Percentiles rank a stretch among this genome's conserved stretches.
Evolutionary conservation across 1,140 invertebrate genomes (phyloP).

Genomic region (Hyphantria cunea): DNA sequence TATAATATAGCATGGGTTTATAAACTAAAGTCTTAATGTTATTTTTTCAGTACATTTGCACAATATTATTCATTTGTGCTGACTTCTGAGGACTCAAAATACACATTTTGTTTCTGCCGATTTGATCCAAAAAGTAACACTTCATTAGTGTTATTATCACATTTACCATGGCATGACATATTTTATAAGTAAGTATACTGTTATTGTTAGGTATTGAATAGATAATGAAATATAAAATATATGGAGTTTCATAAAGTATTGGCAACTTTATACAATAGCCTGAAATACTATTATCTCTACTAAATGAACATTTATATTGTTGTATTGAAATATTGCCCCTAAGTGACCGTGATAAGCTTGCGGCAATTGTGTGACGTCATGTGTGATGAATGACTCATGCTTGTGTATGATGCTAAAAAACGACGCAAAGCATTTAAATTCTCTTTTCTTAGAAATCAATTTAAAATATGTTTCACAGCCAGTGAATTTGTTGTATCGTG

Average conservation of each 20-base stretch:
- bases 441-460: constrained; percentile 5
- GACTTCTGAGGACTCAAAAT: constrained; percentile 96
- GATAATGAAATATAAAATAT: too few species aligned
- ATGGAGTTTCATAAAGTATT: too few species aligned
- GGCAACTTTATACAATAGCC: too few species aligned
- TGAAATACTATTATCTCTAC: not conserved
- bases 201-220: constrained; percentile 18
- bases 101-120: constrained; percentile 97
- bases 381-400: not conserved
- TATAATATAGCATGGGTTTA: too few species aligned
- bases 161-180: constrained; percentile 96
- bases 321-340: not conserved
- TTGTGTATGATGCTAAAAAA: not conserved
- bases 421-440: not conserved
- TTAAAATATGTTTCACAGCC: not conserved
- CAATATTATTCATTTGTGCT: constrained; percentile 91
- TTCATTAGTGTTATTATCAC: constrained; percentile 90
- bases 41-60: constrained; percentile 65
- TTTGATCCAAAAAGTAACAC: constrained; percentile 92
- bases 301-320: not conserved
- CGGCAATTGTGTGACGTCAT: not conserved
- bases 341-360: not conserved
- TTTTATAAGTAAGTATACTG: constrained; percentile 92
- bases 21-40: not conserved
- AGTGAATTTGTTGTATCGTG: too few species aligned